Base-by-base conservation (phyloP, 2,797 vertebrate genomes). In the Takifugu rubripes region DNA sequence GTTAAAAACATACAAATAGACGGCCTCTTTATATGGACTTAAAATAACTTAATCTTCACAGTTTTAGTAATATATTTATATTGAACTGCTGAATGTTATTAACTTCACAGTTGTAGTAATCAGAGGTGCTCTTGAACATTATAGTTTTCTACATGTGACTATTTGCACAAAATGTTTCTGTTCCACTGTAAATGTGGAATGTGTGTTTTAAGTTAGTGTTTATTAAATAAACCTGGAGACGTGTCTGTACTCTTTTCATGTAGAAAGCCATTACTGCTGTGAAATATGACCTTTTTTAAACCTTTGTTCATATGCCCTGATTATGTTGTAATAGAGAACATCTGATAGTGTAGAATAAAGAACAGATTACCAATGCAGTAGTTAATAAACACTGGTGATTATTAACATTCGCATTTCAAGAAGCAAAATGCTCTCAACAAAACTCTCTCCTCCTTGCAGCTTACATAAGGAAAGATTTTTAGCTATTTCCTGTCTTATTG, bases 361-460 rank as follows among this genome's bases (percentile, higher is more conserved):
- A 54, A 31, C 15, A 17, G 29, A 48, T 48, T 52, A 56, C 21
- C 69, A 65, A n/a, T 55, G 40, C 24, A 31, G 36, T 17, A 48
- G 24, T 40, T 57, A 45, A 49, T 59, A 59, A 66, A 68, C 46
- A 46, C 25, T 40, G 40, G 46, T 45, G 9, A 40, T 66, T 42
- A 64, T 58, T 27, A 52, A 46, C 31, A 44, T 57, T 21, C 44
- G 43, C 5, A 25, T 26, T 40, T 25, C n/a, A 29, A 65, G 6
- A 50, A 29, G 49, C 52, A 56, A 40, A 25, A 29, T 42, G 44
- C 5, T 56, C 0, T 7, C 14, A 5, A 29, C 52, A 64, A 61
- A 52, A 57, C 12, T 54, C 49, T 3, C 29, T 43, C 47, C 63
- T 21, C 48, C 40, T 45, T 58, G 21, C 33, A 27, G 36, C 33